Conservation (phyloP, 2,797 vertebrate genomes). For the Coendou prehensilis region DNA sequence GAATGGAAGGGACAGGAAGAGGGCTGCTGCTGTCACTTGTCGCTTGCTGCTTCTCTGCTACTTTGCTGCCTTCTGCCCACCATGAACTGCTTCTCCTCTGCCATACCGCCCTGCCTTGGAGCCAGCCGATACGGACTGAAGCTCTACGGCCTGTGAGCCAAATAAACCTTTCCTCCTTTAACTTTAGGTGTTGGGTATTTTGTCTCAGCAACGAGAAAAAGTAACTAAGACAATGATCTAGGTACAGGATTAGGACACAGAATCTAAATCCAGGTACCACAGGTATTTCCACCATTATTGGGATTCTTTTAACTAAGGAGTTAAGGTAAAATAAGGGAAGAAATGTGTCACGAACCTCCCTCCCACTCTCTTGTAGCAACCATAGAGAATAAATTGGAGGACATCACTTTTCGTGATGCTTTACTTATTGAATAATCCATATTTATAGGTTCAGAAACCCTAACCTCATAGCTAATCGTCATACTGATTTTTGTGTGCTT, state of each 20-base stretch:
- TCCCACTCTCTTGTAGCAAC: neutral
- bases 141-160: neutral
- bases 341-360: neutral
- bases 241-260: neutral
- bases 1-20: neutral
- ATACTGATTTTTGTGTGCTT: conserved; percentile 28
- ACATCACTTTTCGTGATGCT: neutral
- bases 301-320: conserved; percentile 20
- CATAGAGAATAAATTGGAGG: neutral
- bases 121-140: neutral
- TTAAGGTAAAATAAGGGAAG: neutral
- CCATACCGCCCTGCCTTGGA: neutral
- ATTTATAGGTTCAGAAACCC: neutral
- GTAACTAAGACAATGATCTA: neutral
- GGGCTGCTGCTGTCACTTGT: neutral
- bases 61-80: neutral
- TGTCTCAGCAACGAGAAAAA: neutral
- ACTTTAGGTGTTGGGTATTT: neutral
- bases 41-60: neutral
- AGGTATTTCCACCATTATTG: neutral
- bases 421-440: neutral
- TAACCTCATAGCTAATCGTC: conserved; percentile 37
- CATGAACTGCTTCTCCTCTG: neutral
- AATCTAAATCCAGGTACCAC: neutral
- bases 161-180: neutral